Evolutionary conservation across 2,113 vertebrate genomes (phyloP).

Genomic region (Laterallus jamaicensis): DNA sequence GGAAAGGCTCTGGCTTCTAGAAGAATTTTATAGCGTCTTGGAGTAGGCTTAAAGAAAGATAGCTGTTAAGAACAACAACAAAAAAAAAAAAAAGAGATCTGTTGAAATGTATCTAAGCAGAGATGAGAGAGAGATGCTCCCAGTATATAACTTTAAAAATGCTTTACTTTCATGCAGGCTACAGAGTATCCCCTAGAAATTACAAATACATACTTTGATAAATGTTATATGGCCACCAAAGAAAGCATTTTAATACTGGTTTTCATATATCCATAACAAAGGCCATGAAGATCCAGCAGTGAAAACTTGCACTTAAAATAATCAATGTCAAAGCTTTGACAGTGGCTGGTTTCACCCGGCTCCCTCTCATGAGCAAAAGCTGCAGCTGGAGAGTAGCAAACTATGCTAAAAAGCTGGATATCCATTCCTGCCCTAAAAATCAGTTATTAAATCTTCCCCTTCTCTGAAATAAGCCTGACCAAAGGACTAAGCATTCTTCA

Average conservation of each 20-base stretch:
- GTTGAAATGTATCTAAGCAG: constrained; percentile 36
- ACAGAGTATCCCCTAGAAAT: constrained; percentile 14
- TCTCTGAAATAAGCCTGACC: not conserved
- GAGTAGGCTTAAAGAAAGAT: constrained; percentile 93
- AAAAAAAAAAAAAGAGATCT: constrained; percentile 7
- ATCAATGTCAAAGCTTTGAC: not conserved
- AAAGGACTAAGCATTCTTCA: not conserved
- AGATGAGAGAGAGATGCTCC: constrained; percentile 24
- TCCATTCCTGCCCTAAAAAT: not conserved
- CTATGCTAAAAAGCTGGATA: not conserved
- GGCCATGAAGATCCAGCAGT: not conserved
- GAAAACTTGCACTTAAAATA: not conserved
- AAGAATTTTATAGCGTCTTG: constrained; percentile 88
- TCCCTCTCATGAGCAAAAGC: not conserved
- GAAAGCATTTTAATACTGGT: not conserved
- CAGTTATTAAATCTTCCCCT: not conserved
- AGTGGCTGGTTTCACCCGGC: not conserved
- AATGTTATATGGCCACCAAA: not conserved
- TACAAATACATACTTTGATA: not conserved
- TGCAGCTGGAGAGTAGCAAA: not conserved
- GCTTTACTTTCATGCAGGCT: not conserved
- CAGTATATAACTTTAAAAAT: constrained; percentile 11
- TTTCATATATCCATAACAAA: not conserved
- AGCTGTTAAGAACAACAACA: constrained; percentile 76
- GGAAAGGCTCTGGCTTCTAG: constrained; percentile 93